phyloP scores from a whole-genome alignment of 2,113 vertebrate species.

The Varanus komodoensis region DNA sequence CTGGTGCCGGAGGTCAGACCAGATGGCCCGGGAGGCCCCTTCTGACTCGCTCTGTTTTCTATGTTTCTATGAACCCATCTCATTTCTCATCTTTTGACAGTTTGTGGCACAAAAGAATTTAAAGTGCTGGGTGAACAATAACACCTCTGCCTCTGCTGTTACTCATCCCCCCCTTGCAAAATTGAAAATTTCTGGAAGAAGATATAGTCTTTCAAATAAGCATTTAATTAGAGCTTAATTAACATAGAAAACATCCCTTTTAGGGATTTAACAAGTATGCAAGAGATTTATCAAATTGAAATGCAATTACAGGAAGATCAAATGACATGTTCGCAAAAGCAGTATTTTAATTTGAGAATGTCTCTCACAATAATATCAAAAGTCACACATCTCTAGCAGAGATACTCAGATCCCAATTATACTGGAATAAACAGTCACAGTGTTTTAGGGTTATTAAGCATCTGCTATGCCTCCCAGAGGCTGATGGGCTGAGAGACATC shows the following conservation, averaged over 20 bases:
- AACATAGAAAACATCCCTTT: slow-evolving; percentile 80
- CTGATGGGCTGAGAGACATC: neutral
- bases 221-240: slow-evolving; percentile 82
- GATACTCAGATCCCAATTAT: slow-evolving; percentile 43
- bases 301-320: slow-evolving; percentile 74
- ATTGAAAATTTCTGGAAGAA: slow-evolving; percentile 73
- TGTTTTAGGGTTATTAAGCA: slow-evolving; percentile 34
- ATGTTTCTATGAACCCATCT: too few species aligned
- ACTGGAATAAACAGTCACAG: slow-evolving; percentile 44
- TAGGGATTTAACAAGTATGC: slow-evolving; percentile 73
- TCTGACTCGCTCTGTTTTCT: too few species aligned
- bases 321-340: slow-evolving; percentile 64
- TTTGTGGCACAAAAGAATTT: slow-evolving; percentile 54
- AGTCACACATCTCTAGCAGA: slow-evolving; percentile 20
- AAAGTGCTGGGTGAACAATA: slow-evolving; percentile 57
- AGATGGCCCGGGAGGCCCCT: too few species aligned
- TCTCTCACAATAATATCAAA: slow-evolving; percentile 34
- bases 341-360: slow-evolving; percentile 56
- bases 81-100: slow-evolving; percentile 44
- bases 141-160: slow-evolving; percentile 38
- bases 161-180: slow-evolving; percentile 10
- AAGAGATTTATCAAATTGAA: slow-evolving; percentile 74
- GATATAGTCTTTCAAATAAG: slow-evolving; percentile 78
- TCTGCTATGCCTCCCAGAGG: slow-evolving; percentile 7
- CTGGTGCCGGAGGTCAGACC: too few species aligned